Evolutionary conservation across 2,113 vertebrate genomes (phyloP).

Genomic region (Ahaetulla prasina): DNA sequence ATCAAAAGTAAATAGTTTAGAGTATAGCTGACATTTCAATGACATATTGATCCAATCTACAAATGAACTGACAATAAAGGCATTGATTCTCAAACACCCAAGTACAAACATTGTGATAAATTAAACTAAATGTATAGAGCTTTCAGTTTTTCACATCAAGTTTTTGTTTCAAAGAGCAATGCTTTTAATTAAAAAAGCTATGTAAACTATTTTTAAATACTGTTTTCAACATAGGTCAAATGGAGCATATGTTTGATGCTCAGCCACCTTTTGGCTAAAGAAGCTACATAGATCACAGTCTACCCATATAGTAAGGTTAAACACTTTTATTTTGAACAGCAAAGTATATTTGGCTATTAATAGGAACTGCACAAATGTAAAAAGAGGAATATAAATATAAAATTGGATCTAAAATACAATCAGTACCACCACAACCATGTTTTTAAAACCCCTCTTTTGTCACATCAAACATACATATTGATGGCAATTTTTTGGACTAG

Average conservation of each 20-base stretch:
- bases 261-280: neutral
- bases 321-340: neutral
- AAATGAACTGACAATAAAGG: neutral
- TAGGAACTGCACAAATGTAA: neutral
- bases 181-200: neutral
- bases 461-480: neutral
- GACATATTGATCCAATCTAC: neutral
- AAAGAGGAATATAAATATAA: neutral
- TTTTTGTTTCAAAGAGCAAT: neutral
- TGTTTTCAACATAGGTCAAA: neutral
- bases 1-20: neutral
- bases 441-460: neutral
- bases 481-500: neutral
- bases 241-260: neutral
- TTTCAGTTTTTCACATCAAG: neutral
- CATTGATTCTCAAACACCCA: neutral
- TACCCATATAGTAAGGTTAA: neutral
- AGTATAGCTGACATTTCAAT: neutral
- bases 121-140: neutral
- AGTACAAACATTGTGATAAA: neutral
- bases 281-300: neutral
- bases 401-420: neutral
- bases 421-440: neutral
- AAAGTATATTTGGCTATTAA: neutral
- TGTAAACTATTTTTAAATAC: neutral